A percentile compares a stretch with the other conserved stretches of the same genome.
Conservation (phyloP, 2,797 vertebrate genomes). For the Acropternis orthonyx region DNA sequence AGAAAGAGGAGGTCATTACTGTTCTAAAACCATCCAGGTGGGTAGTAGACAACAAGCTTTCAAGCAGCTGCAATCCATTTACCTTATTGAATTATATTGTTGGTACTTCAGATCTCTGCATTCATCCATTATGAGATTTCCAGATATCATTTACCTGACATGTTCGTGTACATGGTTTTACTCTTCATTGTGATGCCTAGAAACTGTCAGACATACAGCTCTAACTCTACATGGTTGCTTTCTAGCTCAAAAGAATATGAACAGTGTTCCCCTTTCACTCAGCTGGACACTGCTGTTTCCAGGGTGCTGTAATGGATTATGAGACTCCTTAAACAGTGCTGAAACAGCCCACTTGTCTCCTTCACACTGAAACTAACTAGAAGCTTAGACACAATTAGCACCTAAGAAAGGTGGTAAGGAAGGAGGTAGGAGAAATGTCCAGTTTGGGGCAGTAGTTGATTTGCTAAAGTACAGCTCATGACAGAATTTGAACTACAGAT, state of each 20-base stretch:
- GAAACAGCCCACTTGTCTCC: not conserved
- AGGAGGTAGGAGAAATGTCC: not conserved
- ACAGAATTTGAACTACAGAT: not conserved
- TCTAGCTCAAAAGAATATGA: not conserved
- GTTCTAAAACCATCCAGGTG: slow-evolving; percentile 77
- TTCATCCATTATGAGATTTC: not conserved
- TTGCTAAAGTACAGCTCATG: not conserved
- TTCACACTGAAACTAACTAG: not conserved
- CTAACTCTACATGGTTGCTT: not conserved
- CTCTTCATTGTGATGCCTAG: not conserved
- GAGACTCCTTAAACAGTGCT: not conserved
- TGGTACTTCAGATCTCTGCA: not conserved
- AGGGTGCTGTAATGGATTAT: not conserved
- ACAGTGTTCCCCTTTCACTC: not conserved
- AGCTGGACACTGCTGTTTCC: not conserved
- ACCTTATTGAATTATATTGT: not conserved
- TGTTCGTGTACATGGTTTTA: not conserved
- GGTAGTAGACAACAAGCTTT: not conserved
- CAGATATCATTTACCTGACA: not conserved
- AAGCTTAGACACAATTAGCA: not conserved
- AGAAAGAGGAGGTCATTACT: slow-evolving; percentile 77
- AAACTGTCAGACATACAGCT: not conserved
- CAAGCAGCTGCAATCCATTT: not conserved
- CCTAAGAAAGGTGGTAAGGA: not conserved
- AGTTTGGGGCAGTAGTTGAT: not conserved